These are phyloP conservation scores for Ginglymostoma cirratum DNA, from an alignment of 2,113 vertebrate species.

Conservation along the genomic window DNA sequence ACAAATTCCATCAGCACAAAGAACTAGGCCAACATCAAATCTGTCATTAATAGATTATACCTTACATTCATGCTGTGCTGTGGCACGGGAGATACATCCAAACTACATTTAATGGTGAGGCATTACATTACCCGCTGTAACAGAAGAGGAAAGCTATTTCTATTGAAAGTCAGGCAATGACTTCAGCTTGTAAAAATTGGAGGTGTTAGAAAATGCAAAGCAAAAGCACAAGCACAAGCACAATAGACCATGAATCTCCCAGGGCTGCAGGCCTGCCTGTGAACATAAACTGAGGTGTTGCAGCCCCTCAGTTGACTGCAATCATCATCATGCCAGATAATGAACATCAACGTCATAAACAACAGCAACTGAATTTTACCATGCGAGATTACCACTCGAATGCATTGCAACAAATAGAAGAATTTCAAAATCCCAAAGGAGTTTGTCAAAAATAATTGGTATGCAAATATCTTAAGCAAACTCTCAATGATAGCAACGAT, in stretches of 20 bases:
- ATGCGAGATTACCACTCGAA: slow-evolving; percentile 14
- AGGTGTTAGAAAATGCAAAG: neutral
- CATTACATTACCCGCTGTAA: neutral
- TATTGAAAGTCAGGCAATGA: neutral
- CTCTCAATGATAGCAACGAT: neutral
- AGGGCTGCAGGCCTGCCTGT: neutral
- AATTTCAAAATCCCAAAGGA: neutral
- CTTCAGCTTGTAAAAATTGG: neutral
- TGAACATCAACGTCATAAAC: slow-evolving; percentile 14
- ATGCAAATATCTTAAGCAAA: neutral
- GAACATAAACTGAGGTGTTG: neutral
- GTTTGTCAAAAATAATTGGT: slow-evolving; percentile 19
- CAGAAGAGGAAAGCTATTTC: neutral
- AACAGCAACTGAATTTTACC: neutral
- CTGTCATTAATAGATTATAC: neutral
- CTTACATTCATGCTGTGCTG: neutral
- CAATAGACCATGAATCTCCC: neutral
- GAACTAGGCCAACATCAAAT: neutral
- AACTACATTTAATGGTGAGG: neutral
- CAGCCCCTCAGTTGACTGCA: neutral
- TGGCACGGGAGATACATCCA: neutral
- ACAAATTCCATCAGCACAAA: neutral
- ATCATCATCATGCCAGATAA: slow-evolving; percentile 17
- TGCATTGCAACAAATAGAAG: neutral
- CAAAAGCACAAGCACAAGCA: neutral